Evolutionary conservation across 2,113 vertebrate genomes (phyloP).

Genomic region (Aspiorhynchus laticeps): DNA sequence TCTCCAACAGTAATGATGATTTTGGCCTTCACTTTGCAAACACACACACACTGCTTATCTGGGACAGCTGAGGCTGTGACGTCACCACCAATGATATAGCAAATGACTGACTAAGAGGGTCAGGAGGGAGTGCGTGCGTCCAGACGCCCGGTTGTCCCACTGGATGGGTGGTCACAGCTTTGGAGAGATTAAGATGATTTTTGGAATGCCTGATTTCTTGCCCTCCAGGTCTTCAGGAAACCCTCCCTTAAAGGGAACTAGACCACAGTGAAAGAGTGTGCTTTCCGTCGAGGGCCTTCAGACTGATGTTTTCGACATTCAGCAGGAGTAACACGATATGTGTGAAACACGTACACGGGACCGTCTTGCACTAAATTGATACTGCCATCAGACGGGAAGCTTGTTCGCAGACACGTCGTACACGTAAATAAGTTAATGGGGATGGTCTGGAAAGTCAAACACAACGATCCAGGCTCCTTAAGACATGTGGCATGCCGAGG

Average conservation of each 20-base stretch:
- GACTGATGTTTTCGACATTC: slow-evolving; percentile 45
- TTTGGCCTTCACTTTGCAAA: slow-evolving; percentile 47
- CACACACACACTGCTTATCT: slow-evolving; percentile 39
- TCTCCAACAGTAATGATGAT: slow-evolving; percentile 45
- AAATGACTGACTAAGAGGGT: not conserved
- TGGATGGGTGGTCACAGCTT: slow-evolving; percentile 58
- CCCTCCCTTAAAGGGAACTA: not conserved
- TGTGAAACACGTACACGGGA: not conserved
- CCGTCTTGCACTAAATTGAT: slow-evolving; percentile 39
- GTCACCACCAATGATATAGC: slow-evolving; percentile 35
- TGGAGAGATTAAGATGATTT: slow-evolving; percentile 57
- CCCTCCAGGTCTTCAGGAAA: slow-evolving; percentile 38
- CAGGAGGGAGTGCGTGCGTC: not conserved
- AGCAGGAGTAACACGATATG: slow-evolving; percentile 21
- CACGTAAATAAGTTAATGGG: slow-evolving; percentile 43
- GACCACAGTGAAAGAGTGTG: slow-evolving; percentile 16
- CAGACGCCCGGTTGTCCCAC: slow-evolving; percentile 33
- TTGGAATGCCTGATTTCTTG: slow-evolving; percentile 52
- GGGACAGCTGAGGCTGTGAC: slow-evolving; percentile 32
- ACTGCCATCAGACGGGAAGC: slow-evolving; percentile 19
- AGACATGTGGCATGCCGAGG: slow-evolving; percentile 67
- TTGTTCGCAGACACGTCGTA: slow-evolving; percentile 38
- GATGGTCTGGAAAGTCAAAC: slow-evolving; percentile 36
- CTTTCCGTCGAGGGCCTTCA: not conserved
- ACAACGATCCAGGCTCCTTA: slow-evolving; percentile 36